phyloP scores from a whole-genome alignment of 2,888 invertebrate genomes.

The Aelia acuminata region DNA sequence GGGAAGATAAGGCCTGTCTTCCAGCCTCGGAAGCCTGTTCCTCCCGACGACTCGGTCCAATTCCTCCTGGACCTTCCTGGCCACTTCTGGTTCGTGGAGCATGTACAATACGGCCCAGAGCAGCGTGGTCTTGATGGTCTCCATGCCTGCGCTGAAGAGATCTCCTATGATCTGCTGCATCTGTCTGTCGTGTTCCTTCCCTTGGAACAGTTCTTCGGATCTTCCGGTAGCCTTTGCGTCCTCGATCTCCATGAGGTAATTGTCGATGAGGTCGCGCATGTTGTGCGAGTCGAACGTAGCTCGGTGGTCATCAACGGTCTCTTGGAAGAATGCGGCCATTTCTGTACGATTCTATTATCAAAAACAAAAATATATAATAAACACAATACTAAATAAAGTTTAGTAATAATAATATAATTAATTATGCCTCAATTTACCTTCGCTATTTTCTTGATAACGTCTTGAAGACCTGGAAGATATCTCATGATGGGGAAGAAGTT shows the following conservation, averaged over 20 bases:
- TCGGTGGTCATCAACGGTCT: slow-evolving; percentile 86
- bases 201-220: slow-evolving; percentile 82
- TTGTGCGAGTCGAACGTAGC: slow-evolving; percentile 81
- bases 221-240: slow-evolving; percentile 84
- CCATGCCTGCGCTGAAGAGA: slow-evolving; percentile 93
- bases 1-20: slow-evolving; percentile 85
- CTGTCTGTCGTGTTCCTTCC: slow-evolving; percentile 90
- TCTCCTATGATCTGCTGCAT: slow-evolving; percentile 93
- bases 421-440: slow-evolving; percentile 68
- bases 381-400: neutral
- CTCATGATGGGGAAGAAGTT: slow-evolving; percentile 87
- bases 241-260: slow-evolving; percentile 87
- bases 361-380: slow-evolving; percentile 10
- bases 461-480: slow-evolving; percentile 73
- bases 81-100: slow-evolving; percentile 87
- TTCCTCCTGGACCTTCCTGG: slow-evolving; percentile 87
- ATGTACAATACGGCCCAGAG: slow-evolving; percentile 91
- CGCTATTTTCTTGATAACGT: slow-evolving; percentile 73
- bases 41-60: slow-evolving; percentile 86
- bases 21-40: slow-evolving; percentile 82
- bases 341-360: slow-evolving; percentile 79
- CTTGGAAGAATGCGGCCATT: slow-evolving; percentile 88
- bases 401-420: neutral
- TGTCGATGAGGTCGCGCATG: slow-evolving; percentile 87
- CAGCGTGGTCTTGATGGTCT: slow-evolving; percentile 91